phyloP scores from a whole-genome alignment of 2,888 invertebrate genomes.

The Masnerella sp. region DNA sequence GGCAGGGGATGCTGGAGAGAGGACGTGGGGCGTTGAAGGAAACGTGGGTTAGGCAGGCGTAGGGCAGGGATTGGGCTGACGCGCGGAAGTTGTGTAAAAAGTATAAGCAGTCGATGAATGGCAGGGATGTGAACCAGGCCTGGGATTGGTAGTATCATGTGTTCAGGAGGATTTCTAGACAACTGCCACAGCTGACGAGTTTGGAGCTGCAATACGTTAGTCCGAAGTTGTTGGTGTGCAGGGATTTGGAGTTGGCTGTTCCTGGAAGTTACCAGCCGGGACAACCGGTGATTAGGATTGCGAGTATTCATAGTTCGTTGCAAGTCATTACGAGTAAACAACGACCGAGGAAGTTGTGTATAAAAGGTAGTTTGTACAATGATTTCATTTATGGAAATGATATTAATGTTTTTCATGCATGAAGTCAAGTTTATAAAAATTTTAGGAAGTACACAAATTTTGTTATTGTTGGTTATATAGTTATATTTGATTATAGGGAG shows the following conservation, averaged over 20 bases:
- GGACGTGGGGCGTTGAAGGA: constrained; percentile 98
- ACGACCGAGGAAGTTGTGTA: constrained; percentile 95
- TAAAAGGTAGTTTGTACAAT: constrained; percentile 84
- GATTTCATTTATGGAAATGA: too few species aligned
- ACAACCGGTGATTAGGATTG: constrained; percentile 91
- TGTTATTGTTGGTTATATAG: constrained; percentile 22
- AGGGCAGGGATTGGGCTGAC: constrained; percentile 95
- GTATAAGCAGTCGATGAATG: constrained; percentile 89
- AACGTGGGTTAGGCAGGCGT: constrained; percentile 97
- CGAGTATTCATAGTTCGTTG: constrained; percentile 92
- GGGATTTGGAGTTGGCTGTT: constrained; percentile 96
- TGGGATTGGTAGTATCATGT: constrained; percentile 99
- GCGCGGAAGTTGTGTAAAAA: constrained; percentile 97
- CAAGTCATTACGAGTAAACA: constrained; percentile 99
- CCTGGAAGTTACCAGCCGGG: constrained; percentile 98
- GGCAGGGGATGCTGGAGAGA: constrained; percentile 93
- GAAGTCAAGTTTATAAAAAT: too few species aligned
- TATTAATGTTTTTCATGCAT: too few species aligned
- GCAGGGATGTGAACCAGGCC: constrained; percentile 96
- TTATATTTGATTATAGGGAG: too few species aligned
- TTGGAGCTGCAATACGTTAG: constrained; percentile 97
- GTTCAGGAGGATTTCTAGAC: constrained; percentile 96
- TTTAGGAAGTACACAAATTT: neutral
- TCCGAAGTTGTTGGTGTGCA: constrained; percentile 91
- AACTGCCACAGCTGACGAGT: constrained; percentile 93